phyloP scores from a whole-genome alignment of 2,113 vertebrate genomes.

The Xiphias gladius region DNA sequence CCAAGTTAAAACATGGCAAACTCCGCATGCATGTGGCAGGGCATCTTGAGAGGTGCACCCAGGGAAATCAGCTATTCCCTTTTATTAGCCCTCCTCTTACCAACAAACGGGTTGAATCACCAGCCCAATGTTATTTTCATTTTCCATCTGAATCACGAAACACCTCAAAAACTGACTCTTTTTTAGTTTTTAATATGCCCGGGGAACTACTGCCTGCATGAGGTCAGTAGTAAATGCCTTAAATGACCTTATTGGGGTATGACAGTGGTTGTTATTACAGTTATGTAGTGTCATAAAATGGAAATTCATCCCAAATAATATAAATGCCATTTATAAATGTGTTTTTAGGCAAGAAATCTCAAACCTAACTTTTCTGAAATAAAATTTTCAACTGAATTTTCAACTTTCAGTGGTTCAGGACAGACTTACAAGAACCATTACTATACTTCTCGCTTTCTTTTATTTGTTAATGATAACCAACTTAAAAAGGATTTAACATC shows the following conservation, averaged over 20 bases:
- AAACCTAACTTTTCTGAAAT: neutral
- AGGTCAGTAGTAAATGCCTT: neutral
- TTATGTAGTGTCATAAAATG: neutral
- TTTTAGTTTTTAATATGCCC: neutral
- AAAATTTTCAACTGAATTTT: neutral
- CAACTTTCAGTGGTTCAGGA: neutral
- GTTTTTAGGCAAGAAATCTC: neutral
- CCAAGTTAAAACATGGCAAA: neutral
- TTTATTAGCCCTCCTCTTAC: neutral
- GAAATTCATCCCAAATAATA: neutral
- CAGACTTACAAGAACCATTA: neutral
- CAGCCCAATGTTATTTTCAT: slow-evolving; percentile 25
- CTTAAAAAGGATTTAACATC: neutral
- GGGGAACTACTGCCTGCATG: neutral
- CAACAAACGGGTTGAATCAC: slow-evolving; percentile 17
- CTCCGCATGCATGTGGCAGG: neutral
- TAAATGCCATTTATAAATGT: neutral
- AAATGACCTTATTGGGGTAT: neutral
- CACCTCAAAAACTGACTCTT: neutral
- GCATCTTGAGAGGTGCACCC: neutral
- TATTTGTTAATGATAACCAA: neutral
- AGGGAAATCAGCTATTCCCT: neutral
- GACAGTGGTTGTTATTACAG: neutral
- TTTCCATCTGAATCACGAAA: slow-evolving; percentile 40
- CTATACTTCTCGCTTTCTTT: neutral